phyloP scores from a whole-genome alignment of 2,797 vertebrate genomes.

The Myotis planiceps region DNA sequence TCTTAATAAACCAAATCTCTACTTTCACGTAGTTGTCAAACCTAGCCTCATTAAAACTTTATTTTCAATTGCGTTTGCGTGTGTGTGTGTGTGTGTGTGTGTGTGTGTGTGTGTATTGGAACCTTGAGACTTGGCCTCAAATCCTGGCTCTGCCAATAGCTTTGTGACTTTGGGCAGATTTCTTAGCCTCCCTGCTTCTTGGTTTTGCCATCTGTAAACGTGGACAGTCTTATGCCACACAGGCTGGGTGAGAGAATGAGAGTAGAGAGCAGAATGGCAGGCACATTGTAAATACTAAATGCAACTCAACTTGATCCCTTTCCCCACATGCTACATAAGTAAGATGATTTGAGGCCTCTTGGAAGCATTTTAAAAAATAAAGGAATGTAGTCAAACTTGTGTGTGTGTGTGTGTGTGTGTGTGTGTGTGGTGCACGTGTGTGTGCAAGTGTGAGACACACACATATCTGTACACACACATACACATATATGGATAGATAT shows the following conservation, averaged over 20 bases:
- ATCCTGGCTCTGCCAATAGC: neutral
- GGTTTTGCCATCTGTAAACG: neutral
- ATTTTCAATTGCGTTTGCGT: neutral
- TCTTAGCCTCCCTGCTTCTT: neutral
- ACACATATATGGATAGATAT: too few species aligned
- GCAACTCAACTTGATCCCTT: neutral
- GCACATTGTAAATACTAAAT: neutral
- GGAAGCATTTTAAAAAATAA: neutral
- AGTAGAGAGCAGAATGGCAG: neutral
- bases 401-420: too few species aligned
- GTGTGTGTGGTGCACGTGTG: too few species aligned
- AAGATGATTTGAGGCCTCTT: neutral
- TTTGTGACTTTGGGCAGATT: neutral
- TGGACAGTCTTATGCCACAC: neutral
- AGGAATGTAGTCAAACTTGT: neutral
- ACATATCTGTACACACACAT: neutral
- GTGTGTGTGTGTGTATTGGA: neutral
- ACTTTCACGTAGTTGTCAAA: neutral
- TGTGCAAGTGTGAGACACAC: neutral
- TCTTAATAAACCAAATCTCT: constrained; percentile 20
- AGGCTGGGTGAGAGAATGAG: neutral
- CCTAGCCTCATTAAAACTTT: neutral
- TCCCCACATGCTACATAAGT: neutral
- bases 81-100: neutral
- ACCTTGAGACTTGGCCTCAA: neutral